Evolutionary conservation across 2,888 invertebrate species (phyloP).

Genomic region (Tridacna gigas): DNA sequence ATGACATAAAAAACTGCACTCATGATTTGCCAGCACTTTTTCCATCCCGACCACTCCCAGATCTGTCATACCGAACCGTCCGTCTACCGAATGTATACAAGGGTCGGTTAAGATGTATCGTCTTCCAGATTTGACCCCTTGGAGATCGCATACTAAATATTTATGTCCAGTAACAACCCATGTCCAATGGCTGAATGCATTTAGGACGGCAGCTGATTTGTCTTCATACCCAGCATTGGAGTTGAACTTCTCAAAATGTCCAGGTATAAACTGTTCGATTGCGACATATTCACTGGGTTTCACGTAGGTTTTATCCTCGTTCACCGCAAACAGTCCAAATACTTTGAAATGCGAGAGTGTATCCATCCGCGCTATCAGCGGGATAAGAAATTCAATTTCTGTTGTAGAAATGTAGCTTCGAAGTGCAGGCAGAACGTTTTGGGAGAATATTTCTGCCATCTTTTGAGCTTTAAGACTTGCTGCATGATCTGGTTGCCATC

Average conservation of each 20-base stretch:
- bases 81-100: constrained; percentile 61
- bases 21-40: constrained; percentile 58
- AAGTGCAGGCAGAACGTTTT: constrained; percentile 42
- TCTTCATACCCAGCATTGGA: constrained; percentile 61
- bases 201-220: constrained; percentile 45
- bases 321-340: constrained; percentile 54
- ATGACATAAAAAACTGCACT: constrained; percentile 60
- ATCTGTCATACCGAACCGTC: constrained; percentile 63
- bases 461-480: constrained; percentile 57
- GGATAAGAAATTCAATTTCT: constrained; percentile 56
- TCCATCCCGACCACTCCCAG: constrained; percentile 64
- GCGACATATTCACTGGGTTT: constrained; percentile 56
- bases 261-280: constrained; percentile 62
- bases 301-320: constrained; percentile 53
- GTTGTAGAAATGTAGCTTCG: constrained; percentile 43
- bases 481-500: constrained; percentile 59
- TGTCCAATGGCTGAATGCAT: constrained; percentile 67
- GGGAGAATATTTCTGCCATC: constrained; percentile 52
- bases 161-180: constrained; percentile 61
- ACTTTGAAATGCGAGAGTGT: constrained; percentile 60
- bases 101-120: constrained; percentile 63
- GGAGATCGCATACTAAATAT: constrained; percentile 62
- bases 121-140: constrained; percentile 58
- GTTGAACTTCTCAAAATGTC: constrained; percentile 63
- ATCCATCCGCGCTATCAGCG: constrained; percentile 63